A percentile compares a stretch with the other conserved stretches of the same genome.
These are phyloP conservation scores for Pipistrellus pygmaeus DNA, from an alignment of 2,797 vertebrate genomes.

Conservation along the genomic window DNA sequence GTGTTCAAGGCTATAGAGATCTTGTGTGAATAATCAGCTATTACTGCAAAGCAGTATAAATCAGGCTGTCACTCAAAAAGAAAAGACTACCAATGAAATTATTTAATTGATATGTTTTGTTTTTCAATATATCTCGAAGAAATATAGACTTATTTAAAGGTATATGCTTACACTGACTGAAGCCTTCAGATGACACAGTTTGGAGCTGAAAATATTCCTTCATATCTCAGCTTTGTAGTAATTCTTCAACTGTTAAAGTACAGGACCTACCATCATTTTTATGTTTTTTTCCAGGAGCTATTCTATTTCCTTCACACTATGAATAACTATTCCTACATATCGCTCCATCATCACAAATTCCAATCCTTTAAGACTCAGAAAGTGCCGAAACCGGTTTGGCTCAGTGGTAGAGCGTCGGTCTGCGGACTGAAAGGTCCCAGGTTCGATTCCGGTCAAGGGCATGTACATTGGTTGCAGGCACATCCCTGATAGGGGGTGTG, in stretches of 20 bases:
- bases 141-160: constrained; percentile 12
- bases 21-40: background rate
- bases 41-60: constrained; percentile 27
- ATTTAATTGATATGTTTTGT: constrained; percentile 27
- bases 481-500: too few species aligned
- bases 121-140: constrained; percentile 39
- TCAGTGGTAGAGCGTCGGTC: too few species aligned
- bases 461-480: too few species aligned
- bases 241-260: background rate
- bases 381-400: too few species aligned
- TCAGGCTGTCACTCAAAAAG: background rate
- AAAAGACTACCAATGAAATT: constrained; percentile 12
- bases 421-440: too few species aligned
- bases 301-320: background rate
- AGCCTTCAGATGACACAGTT: background rate
- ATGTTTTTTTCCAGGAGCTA: constrained; percentile 25
- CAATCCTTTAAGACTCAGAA: background rate
- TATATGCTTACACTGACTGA: background rate
- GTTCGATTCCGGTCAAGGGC: too few species aligned
- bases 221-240: constrained; percentile 28
- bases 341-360: background rate
- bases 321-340: background rate
- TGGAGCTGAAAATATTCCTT: background rate
- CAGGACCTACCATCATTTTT: background rate
- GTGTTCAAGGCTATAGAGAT: constrained; percentile 22